Evolutionary conservation across 2,888 invertebrate species (phyloP).

Genomic region (Lithophane socia): DNA sequence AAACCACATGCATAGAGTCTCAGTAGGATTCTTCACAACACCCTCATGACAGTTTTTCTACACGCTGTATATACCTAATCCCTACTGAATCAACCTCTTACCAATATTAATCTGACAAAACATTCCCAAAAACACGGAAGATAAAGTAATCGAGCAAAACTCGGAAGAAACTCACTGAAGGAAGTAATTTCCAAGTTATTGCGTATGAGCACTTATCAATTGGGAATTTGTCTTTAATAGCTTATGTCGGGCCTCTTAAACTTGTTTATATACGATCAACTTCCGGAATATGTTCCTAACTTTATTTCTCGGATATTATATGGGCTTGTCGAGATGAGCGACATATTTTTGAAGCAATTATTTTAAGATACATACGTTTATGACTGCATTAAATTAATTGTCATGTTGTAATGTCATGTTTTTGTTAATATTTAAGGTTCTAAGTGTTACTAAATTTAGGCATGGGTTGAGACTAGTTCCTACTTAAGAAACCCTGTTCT

Average conservation of each 20-base stretch:
- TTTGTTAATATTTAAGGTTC: not conserved
- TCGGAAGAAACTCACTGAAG: constrained; percentile 39
- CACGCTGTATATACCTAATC: not conserved
- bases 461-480: not conserved
- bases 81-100: not conserved
- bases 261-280: constrained; percentile 59
- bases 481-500: not conserved
- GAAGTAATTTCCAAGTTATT: constrained; percentile 62
- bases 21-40: no score
- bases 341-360: constrained; percentile 29
- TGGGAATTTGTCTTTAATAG: constrained; percentile 57
- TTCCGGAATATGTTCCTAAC: constrained; percentile 44
- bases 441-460: not conserved
- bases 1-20: no score
- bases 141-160: constrained; percentile 52
- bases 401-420: not conserved
- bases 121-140: constrained; percentile 18
- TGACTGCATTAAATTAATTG: not conserved
- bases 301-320: constrained; percentile 44
- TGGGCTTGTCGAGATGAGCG: constrained; percentile 7
- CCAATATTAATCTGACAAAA: constrained; percentile 26
- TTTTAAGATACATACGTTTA: constrained; percentile 1
- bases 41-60: no score
- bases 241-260: constrained; percentile 51
- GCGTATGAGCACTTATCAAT: constrained; percentile 56